Evolutionary conservation across 2,113 vertebrate genomes (phyloP).

Genomic region (Tragelaphus strepsiceros): DNA sequence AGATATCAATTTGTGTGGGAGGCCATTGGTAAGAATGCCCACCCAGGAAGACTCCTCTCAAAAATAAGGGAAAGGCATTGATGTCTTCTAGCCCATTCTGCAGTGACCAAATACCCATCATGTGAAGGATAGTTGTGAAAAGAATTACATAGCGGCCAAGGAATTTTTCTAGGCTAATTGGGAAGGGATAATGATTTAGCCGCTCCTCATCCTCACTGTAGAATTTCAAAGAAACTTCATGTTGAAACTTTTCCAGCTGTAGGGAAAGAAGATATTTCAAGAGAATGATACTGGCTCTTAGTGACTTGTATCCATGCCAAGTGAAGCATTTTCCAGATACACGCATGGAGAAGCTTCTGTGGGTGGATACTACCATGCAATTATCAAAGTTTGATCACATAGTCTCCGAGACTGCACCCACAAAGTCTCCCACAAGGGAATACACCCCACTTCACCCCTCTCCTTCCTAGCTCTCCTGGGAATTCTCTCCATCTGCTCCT

Average conservation of each 20-base stretch:
- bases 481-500: neutral
- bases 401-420: neutral
- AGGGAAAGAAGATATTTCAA: neutral
- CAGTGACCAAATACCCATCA: neutral
- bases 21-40: rapidly evolving
- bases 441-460: rapidly evolving
- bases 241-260: neutral
- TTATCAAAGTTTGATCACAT: neutral
- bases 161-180: neutral
- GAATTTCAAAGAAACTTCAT: neutral
- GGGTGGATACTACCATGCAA: neutral
- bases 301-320: neutral
- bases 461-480: neutral
- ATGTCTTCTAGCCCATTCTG: neutral
- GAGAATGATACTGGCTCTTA: neutral
- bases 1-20: neutral
- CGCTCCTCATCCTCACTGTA: neutral
- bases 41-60: neutral
- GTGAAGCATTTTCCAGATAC: neutral
- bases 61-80: neutral
- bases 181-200: neutral
- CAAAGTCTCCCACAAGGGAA: neutral
- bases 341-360: neutral
- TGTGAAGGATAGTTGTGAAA: neutral
- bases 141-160: neutral